A percentile compares a stretch with the other conserved stretches of the same genome.
Evolutionary conservation across 2,113 vertebrate genomes (phyloP).

Genomic region (Addax nasomaculatus): DNA sequence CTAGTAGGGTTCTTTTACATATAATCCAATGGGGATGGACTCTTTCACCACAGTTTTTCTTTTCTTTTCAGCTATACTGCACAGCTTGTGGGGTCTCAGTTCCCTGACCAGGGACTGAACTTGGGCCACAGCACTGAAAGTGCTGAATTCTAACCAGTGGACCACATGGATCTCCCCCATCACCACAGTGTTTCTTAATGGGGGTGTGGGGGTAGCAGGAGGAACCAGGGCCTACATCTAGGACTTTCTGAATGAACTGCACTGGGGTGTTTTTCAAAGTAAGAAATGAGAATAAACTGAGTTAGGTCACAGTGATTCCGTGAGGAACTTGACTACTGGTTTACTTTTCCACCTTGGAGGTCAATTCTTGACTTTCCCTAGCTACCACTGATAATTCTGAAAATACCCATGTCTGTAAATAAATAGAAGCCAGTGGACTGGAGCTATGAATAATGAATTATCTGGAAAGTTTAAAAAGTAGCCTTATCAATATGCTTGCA

Average conservation of each 20-base stretch:
- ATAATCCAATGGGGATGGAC: not conserved
- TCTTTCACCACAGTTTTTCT: not conserved
- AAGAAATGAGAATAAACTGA: not conserved
- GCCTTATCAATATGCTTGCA: not conserved
- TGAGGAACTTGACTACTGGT: not conserved
- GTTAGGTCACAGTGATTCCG: not conserved
- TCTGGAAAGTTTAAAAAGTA: not conserved
- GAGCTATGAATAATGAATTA: not conserved
- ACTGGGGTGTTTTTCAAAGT: not conserved
- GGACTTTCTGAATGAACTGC: not conserved
- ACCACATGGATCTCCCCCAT: not conserved
- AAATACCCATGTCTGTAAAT: not conserved
- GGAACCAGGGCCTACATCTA: not conserved
- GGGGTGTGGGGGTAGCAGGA: no score
- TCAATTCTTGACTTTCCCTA: conserved; percentile 11
- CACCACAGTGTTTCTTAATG: not conserved
- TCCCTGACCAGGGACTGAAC: not conserved
- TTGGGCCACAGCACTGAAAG: not conserved
- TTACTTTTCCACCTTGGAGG: not conserved
- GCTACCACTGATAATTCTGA: not conserved
- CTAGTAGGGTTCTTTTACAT: not conserved
- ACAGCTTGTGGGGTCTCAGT: not conserved
- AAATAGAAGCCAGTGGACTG: not conserved
- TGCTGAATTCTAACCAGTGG: not conserved
- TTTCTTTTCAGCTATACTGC: not conserved